Evolutionary conservation across 2,113 vertebrate species (phyloP), one percentile per base, ranked within the genome.

Genomic region (Centrocercus urophasianus): DNA sequence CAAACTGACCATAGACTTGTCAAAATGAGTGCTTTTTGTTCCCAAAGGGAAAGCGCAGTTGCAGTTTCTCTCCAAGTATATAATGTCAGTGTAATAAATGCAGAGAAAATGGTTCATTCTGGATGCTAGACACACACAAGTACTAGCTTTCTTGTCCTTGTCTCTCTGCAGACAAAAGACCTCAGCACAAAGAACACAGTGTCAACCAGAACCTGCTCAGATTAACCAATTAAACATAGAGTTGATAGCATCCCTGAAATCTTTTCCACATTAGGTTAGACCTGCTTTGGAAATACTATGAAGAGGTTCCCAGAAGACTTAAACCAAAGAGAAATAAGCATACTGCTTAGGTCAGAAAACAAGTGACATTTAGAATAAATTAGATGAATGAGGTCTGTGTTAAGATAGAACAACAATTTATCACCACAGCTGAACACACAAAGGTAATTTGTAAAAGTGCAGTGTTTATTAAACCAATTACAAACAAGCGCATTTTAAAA

Each of bases 371-470:
- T 64, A 92, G 42, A 17, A 78, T 40, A 77, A 79, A 92, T 25
- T 21, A 93, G 48, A 92, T 38, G 48, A 82, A 88, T 56, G n/a
- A 82, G 77, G 61, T 72, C 63, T 90, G 17, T 63, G 20, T 77
- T 91, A 91, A 76, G 63, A 79, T 7, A 42, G 32, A 88, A 64
- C 34, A 43, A 5, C 28, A 54, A 70, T 90, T 92, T 78, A 70
- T 93, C 67, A 87, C 9, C 11, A 22, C 50, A 85, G 27, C 32
- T 83, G 66, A 84, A 75, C 21, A 77, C 30, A 80, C 10, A 80
- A 72, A 85, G 50, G 67, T 76, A 85, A 89, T 92, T 91, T 90
- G 48, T 82, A 80, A 87, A 95, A 63, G 15, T 15, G 18, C 24
- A 50, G 3, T 85, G 30, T 66, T 91, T 90, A 70, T 73, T 91